Evolutionary conservation across 2,888 invertebrate genomes (phyloP).

Genomic region (Caenorhabditis zanzibari): DNA sequence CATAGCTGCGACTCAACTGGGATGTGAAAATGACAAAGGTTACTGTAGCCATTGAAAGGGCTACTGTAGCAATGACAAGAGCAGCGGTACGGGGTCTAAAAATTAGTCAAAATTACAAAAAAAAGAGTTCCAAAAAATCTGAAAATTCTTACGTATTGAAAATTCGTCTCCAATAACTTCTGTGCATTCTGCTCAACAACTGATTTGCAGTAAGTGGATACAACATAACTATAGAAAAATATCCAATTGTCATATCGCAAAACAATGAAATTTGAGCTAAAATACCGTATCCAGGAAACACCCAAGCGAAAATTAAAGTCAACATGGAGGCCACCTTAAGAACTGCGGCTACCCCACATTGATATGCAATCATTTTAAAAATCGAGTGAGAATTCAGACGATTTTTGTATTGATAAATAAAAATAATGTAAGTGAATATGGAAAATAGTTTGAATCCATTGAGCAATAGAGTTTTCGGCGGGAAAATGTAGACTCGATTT

Average conservation of each 20-base stretch:
- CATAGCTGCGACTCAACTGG: neutral
- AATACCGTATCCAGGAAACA: neutral
- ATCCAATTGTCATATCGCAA: neutral
- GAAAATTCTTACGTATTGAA: neutral
- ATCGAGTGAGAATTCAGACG: neutral
- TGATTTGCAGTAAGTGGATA: constrained; percentile 3
- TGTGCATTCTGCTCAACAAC: neutral
- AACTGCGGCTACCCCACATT: neutral
- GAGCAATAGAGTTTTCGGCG: neutral
- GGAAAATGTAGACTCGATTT: neutral
- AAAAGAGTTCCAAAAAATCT: neutral
- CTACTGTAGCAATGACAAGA: neutral
- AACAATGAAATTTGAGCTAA: neutral
- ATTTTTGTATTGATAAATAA: neutral
- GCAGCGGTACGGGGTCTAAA: neutral
- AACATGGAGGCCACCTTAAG: neutral
- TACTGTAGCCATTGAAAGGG: neutral
- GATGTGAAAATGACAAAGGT: neutral
- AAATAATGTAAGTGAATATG: neutral
- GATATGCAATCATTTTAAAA: neutral
- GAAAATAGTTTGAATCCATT: neutral
- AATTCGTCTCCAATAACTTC: neutral
- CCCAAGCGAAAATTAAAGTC: neutral
- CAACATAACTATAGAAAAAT: neutral
- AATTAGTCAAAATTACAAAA: too few species aligned